These are phyloP conservation scores for Mycteria americana DNA, from an alignment of 2,797 vertebrate genomes.

Conservation along the genomic window DNA sequence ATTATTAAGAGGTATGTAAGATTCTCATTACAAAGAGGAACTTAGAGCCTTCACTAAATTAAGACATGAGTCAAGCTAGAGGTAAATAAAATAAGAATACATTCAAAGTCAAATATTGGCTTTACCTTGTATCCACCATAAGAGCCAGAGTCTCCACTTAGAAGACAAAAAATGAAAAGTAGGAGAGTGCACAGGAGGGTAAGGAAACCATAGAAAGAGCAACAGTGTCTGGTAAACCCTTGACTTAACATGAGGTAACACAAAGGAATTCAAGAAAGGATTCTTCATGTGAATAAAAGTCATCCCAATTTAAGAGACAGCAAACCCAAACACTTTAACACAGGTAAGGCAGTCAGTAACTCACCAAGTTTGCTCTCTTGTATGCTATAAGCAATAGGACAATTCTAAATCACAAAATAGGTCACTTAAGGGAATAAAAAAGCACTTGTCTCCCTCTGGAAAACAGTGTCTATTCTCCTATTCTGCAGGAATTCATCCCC, in stretches of 20 bases:
- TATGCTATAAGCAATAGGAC: background rate
- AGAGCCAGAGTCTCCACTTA: background rate
- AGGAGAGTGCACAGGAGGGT: background rate
- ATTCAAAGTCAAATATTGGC: background rate
- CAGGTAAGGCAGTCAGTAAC: background rate
- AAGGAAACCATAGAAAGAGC: background rate
- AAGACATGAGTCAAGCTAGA: background rate
- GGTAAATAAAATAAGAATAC: background rate
- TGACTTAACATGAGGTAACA: background rate
- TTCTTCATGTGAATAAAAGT: background rate
- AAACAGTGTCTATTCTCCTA: background rate
- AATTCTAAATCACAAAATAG: background rate
- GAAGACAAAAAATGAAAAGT: background rate
- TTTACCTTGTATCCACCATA: background rate
- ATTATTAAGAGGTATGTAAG: background rate
- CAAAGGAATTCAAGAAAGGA: background rate
- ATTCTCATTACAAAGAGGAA: background rate
- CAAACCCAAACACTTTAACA: background rate
- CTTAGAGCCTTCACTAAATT: background rate
- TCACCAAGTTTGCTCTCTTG: background rate
- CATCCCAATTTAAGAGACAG: background rate
- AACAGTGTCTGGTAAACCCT: background rate
- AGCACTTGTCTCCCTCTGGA: background rate
- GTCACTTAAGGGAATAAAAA: background rate
- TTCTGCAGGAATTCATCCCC: background rate